Evolutionary conservation across 2,797 vertebrate genomes (phyloP), one percentile per base, ranked within the genome.

Genomic region (Acomys russatus): DNA sequence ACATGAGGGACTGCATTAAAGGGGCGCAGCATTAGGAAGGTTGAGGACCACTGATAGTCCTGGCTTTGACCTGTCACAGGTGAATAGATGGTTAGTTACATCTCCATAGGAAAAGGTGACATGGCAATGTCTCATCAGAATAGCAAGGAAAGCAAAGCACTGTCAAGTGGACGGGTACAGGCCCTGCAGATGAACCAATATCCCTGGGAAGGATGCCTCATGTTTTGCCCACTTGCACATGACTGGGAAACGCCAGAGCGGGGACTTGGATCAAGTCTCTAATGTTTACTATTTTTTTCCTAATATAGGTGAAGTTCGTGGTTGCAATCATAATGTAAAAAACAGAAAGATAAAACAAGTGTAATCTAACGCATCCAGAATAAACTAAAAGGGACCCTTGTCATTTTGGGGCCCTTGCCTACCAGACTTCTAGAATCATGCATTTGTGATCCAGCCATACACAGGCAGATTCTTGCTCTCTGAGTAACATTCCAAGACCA

Each of bases 361-460:
- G 94, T 86, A 89, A 85, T 54, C 2, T 51, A 71, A 97, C 85
- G 96, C 76, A 96, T 25, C 18, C 7, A n/a, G 56, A 64, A 38
- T 9, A 6, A 28, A 14, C 7, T 25, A 23, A 78, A 84, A 90
- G 30, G 22, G 11, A 11, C 17, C 1, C 12, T 9, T n/a, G 28
- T 66, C 28, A 56, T 22, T 77, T 76, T 44, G 79, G 15, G 95
- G 18, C 6, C 4, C 33, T 35, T 49, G 33, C 11, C n/a, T 44
- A 9, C 7, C 35, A 28, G 28, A 51, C 0, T 17, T 33, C 22
- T 63, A 22, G 8, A 35, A 23, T 1, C 49, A 9, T 35, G 9
- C 12, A 33, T 64, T 38, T 18, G 23, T 66, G 25, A 9, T 11
- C 18, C 44, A 68, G 54, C 6, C 49, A 17, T 3, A 28, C 74